Conservation (phyloP, 2,797 vertebrate species). For the Antennarius maculatus region DNA sequence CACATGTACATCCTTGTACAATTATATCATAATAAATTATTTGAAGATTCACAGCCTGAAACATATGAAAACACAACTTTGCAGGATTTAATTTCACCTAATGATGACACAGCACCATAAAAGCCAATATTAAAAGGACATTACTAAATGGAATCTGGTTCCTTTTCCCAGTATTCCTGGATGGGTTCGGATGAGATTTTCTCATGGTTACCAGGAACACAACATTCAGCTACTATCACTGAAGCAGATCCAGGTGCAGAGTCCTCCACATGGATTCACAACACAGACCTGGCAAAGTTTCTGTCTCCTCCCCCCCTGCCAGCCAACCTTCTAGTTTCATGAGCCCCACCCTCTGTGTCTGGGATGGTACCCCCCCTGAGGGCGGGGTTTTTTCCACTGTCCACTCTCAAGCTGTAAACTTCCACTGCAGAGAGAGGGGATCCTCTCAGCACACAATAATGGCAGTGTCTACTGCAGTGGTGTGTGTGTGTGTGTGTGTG, state of each 20-base stretch:
- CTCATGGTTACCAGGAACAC: background rate
- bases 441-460: slow-evolving; percentile 35
- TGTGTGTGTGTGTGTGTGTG: background rate
- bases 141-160: background rate
- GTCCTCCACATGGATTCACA: background rate
- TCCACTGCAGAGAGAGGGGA: slow-evolving; percentile 66
- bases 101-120: too few species aligned
- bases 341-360: slow-evolving; percentile 38
- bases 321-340: background rate
- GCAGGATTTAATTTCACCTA: background rate
- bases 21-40: too few species aligned
- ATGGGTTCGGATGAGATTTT: background rate
- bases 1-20: too few species aligned
- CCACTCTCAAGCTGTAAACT: slow-evolving; percentile 66
- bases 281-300: background rate
- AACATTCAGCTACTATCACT: too few species aligned
- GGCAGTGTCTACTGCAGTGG: slow-evolving; percentile 12
- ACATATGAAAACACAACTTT: background rate
- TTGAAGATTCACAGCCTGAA: too few species aligned
- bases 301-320: background rate
- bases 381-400: slow-evolving; percentile 77
- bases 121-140: background rate
- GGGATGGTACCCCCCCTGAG: slow-evolving; percentile 29
- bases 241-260: too few species aligned
- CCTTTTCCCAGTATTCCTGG: background rate